Conservation (phyloP, 1,140 invertebrate species). For the Ladona fulva region DNA sequence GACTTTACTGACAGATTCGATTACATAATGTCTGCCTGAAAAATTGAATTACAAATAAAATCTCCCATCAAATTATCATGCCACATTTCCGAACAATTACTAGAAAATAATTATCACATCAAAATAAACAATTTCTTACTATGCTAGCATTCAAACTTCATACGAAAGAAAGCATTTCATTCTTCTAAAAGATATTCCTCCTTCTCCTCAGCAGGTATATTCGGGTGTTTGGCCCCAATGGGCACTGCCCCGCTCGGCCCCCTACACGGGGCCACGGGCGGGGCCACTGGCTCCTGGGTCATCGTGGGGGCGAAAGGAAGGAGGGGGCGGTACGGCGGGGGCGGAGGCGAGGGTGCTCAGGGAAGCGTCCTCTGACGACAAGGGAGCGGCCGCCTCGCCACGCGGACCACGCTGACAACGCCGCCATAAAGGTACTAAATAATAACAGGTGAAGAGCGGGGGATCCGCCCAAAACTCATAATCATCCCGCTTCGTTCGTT, state of each 20-base stretch:
- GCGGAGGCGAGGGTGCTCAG: neutral
- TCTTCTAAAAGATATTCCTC: neutral
- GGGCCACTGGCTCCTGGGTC: neutral
- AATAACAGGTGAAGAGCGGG: too few species aligned
- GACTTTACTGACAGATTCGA: too few species aligned
- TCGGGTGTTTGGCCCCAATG: neutral
- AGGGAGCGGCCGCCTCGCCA: neutral
- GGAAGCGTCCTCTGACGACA: neutral
- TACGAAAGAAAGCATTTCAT: too few species aligned
- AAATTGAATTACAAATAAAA: too few species aligned
- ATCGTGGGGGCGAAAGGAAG: neutral
- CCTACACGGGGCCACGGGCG: neutral
- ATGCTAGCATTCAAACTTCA: too few species aligned
- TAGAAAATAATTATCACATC: too few species aligned
- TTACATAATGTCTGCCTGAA: too few species aligned
- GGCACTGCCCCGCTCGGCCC: neutral
- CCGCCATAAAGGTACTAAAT: neutral
- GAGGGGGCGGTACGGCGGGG: neutral
- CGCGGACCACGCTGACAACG: neutral
- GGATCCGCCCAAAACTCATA: too few species aligned
- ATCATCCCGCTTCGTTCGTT: too few species aligned
- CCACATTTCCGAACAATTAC: too few species aligned
- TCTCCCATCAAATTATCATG: too few species aligned
- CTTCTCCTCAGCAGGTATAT: neutral
- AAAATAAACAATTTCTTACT: too few species aligned